Evolutionary conservation across 2,888 invertebrate species (phyloP), one percentile per base, ranked within the genome.

Genomic region (Dryomyza anilis): DNA sequence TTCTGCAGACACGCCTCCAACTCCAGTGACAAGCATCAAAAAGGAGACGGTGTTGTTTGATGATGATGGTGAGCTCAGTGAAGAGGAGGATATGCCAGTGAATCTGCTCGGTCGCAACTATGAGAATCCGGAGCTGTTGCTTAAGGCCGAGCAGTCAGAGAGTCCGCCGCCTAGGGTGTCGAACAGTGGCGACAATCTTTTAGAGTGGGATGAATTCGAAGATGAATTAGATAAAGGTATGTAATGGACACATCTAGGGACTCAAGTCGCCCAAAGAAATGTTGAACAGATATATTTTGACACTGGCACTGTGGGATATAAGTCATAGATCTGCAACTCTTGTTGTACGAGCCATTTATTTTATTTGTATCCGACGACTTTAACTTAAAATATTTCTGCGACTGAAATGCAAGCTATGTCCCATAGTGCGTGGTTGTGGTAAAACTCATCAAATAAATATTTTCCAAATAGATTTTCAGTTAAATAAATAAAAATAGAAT

Each of bases 71-170:
- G n/a, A n/a, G n/a, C 63, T 56, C 6, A 69, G 67, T 56, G 69
- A 68, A 7, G 53, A 62, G 48, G 69, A 67, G 5, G 68, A 65
- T 7, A 56, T 53, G 16, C 66, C 53, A 8, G 45, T 64, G 12
- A 66, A 69, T 64, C 64, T 73, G 25, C 65, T 70, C 2, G 71
- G 70, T 1, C 59, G 68, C 6, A 58, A 67, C 36, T 63, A 66
- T 46, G 33, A 45, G 14, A 33, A 50, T 16, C 27, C n/a, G 14
- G 56, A 36, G 3, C 12, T 8, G 7, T 6, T 48, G 23, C 64
- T 74, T n/a, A 74, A 74, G 52, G 65, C 69, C 23, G 74, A 74
- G 57, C 67, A 65, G 6, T 16, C n/a, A 0, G 68, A 65, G 2
- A 56, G 63, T 4, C 48, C 67, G 27, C 29, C 19, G 25, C 39